Conservation (phyloP, 2,888 invertebrate genomes). For the Drosophila falleni region DNA sequence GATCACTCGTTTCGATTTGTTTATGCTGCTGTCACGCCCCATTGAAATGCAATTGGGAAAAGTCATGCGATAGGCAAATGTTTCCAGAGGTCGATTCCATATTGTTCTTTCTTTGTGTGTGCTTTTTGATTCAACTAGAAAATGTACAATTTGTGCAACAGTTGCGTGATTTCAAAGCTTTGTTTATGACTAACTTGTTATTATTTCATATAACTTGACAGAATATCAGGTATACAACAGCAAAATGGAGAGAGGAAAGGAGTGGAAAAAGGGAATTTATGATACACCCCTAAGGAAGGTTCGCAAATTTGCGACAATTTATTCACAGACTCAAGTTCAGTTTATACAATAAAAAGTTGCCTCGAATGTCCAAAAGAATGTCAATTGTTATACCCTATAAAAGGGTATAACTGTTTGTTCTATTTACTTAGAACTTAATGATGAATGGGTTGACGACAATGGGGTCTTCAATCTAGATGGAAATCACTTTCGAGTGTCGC, state of each 20-base stretch:
- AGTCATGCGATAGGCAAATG: constrained; percentile 49
- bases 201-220: constrained; percentile 35
- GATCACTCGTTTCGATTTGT: constrained; percentile 40
- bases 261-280: neutral
- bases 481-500: constrained; percentile 35
- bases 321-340: constrained; percentile 44
- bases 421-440: constrained; percentile 51
- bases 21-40: constrained; percentile 62
- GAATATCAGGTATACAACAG: constrained; percentile 31
- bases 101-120: constrained; percentile 5
- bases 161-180: constrained; percentile 50
- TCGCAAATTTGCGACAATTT: constrained; percentile 30
- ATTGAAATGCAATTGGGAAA: constrained; percentile 54
- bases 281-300: neutral
- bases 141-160: constrained; percentile 32
- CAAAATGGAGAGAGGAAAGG: neutral
- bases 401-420: constrained; percentile 5
- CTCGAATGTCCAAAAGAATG: constrained; percentile 20
- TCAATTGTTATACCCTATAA: constrained; percentile 7
- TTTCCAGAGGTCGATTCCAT: constrained; percentile 4
- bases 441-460: constrained; percentile 24
- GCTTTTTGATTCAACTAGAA: neutral
- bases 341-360: constrained; percentile 6
- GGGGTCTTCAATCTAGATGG: constrained; percentile 26
- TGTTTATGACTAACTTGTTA: constrained; percentile 48